Evolutionary conservation across 2,888 invertebrate genomes (phyloP), one percentile per base, ranked within the genome.

Genomic region (Drosophila robusta): DNA sequence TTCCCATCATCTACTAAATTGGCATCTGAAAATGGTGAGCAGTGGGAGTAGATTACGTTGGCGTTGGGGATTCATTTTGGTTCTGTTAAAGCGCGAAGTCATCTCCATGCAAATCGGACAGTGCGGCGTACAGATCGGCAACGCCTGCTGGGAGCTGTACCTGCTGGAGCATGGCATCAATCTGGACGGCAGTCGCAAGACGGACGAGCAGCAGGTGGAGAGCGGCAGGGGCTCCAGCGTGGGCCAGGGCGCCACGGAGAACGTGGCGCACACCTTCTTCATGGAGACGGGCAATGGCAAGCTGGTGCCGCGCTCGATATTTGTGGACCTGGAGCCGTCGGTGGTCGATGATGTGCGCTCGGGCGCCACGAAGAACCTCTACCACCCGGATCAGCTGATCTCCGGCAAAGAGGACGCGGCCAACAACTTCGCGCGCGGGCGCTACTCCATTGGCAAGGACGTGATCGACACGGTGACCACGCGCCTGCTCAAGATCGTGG

Each of bases 351-450:
- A 90, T 58, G 81, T 91, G 22, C 90, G 92, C 44, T 89, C 81
- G 12, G 91, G 92, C 1, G 63, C 52, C 3, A 86, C 90, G 51
- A 76, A 74, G 16, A 70, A 72, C 29, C 75, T 91, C 0, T 91
- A 92, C 56, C 92, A 92, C 90, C 97, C 97, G 0, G 97, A 97
- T 85, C 97, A 97, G 91, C 92, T 98, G 76, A 96, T 97, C 85
- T 90, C 91, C 4, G 97, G 97, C 67, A 97, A 97, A 91, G 97
- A 97, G 91, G 97, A 97, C 91, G 97, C 97, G 1, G 97, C 97
- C 8, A 97, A 97, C 92, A 97, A 97, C 92, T 97, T 97, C 90
- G 97, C 97, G 1, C 94, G 97, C 47, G 97, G 97, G 3, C 97
- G 97, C 91, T 97, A 97, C 92, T 96, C 97, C 70, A 95, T 97